Percentiles rank a stretch among this genome's conserved stretches.
Evolutionary conservation across 2,113 vertebrate genomes (phyloP).

Genomic region (Carettochelys insculpta): DNA sequence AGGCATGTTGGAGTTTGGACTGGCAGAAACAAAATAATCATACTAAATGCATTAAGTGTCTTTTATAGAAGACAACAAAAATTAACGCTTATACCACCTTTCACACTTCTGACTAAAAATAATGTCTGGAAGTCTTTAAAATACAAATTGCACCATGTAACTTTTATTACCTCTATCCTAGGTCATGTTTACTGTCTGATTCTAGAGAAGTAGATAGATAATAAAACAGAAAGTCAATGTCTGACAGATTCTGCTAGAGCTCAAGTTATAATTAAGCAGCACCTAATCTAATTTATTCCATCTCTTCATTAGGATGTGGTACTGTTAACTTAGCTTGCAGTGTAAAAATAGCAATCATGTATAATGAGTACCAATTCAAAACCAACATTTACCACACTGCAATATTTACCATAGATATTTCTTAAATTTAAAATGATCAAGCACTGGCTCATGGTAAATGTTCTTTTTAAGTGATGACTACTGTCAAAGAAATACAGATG

Average conservation of each 20-base stretch:
- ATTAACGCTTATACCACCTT: not conserved
- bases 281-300: conserved; percentile 15
- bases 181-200: conserved; percentile 31
- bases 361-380: conserved; percentile 15
- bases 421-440: not conserved
- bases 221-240: conserved; percentile 18
- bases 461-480: conserved; percentile 14
- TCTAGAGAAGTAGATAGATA: conserved; percentile 18
- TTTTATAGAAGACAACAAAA: rapidly evolving
- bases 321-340: not conserved
- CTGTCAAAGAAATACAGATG: conserved; percentile 28
- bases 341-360: not conserved
- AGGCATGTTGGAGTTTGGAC: not conserved
- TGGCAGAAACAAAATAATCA: not conserved
- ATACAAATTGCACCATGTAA: not conserved
- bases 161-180: not conserved
- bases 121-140: conserved; percentile 36
- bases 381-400: conserved; percentile 15
- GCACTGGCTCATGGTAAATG: not conserved
- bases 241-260: conserved; percentile 25
- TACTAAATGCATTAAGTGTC: not conserved
- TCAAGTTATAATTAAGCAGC: not conserved
- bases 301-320: conserved; percentile 24
- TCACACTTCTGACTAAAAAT: conserved; percentile 23
- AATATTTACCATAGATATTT: not conserved